These are phyloP conservation scores for Canis aureus DNA, from an alignment of 2,113 vertebrate genomes.

Conservation along the genomic window DNA sequence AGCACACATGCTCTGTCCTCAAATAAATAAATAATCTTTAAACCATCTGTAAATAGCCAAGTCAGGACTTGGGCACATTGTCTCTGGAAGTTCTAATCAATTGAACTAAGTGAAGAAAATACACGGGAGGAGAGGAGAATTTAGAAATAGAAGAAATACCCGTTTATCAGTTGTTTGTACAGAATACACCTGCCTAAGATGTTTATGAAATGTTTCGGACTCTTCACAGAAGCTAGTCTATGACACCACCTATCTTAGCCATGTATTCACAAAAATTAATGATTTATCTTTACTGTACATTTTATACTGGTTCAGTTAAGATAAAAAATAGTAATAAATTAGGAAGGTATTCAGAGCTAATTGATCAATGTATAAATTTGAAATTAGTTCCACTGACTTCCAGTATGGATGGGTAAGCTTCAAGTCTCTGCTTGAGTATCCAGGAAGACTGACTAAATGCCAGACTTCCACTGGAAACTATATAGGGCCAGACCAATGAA, in stretches of 20 bases:
- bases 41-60: not conserved
- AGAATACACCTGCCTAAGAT: not conserved
- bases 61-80: not conserved
- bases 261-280: not conserved
- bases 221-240: not conserved
- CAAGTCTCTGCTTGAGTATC: not conserved
- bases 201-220: not conserved
- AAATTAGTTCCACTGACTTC: conserved; percentile 5
- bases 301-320: not conserved
- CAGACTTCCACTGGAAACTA: not conserved
- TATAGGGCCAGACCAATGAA: not conserved
- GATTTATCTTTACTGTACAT: not conserved
- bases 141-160: not conserved
- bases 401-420: not conserved
- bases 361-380: not conserved
- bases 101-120: not conserved
- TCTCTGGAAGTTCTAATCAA: not conserved
- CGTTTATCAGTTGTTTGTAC: not conserved
- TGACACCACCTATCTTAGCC: not conserved
- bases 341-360: not conserved
- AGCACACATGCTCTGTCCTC: too few species aligned
- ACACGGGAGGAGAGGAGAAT: not conserved
- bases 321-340: not conserved
- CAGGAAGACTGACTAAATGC: not conserved
- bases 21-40: not conserved